phyloP scores from a whole-genome alignment of 92 coral and sea anemone species.

The Paramuricea clavata region DNA sequence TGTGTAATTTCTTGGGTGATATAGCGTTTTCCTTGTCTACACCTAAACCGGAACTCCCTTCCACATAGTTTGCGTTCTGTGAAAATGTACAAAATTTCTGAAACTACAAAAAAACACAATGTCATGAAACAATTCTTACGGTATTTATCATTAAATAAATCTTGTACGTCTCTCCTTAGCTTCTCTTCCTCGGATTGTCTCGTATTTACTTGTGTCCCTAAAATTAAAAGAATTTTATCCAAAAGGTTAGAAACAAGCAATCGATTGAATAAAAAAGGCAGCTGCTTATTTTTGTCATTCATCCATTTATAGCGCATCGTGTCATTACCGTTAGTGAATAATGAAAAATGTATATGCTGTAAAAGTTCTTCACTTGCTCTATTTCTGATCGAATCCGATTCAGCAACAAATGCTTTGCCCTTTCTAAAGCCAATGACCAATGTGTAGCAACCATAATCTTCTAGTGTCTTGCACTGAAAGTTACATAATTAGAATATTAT shows the following conservation, averaged over 20 bases:
- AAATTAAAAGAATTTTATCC: no score
- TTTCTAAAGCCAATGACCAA: neutral
- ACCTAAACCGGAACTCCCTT: no score
- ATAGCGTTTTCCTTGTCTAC: no score
- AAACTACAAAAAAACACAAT: no score
- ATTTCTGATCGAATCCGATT: neutral
- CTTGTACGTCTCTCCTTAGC: neutral
- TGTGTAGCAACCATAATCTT: neutral
- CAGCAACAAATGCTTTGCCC: neutral
- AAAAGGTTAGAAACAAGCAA: neutral
- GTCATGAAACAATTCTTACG: no score
- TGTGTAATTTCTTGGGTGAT: no score
- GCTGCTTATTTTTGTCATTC: no score
- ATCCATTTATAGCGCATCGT: no score
- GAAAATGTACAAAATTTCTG: neutral
- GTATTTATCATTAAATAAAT: no score
- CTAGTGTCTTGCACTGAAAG: neutral
- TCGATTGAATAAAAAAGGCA: no score
- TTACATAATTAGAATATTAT: no score
- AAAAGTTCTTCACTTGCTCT: neutral
- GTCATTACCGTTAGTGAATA: neutral
- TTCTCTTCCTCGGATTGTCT: neutral
- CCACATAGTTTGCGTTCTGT: no score
- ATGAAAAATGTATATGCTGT: neutral
- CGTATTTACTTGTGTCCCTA: neutral